Evolutionary conservation across 2,888 invertebrate genomes (phyloP), one percentile per base, ranked within the genome.

Genomic region (Ennomos fuscantarius): DNA sequence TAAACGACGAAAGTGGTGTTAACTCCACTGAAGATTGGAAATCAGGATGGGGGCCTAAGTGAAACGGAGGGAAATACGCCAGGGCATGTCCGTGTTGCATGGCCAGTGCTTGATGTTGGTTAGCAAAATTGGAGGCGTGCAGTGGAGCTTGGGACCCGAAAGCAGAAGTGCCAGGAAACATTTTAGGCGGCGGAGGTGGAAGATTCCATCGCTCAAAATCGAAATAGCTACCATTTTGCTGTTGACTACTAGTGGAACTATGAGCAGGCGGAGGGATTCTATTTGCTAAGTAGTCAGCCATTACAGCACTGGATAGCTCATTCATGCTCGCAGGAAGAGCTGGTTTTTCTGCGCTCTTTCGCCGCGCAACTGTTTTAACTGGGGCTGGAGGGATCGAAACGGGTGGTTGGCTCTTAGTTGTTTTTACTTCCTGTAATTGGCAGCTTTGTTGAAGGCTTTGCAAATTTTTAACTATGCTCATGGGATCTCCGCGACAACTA

Each of bases 131-230:
- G 67, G 88, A 82, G 41, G 93, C 85, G 70, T 94, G 93, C 59
- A 94, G 78, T 11, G 93, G 86, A 35, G 93, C 87, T 80, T 94
- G 94, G n/a, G 94, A 87, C 59, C 92, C 89, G 62, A 93, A 94
- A 50, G 93, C 90, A n/a, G 94, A 86, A 12, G 93, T 84, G 46
- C 94, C 92, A 37, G 94, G 89, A 77, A 95, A 95, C 84, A 95
- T 95, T 90, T 95, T 95, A 31, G 95, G 93, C 32, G 94, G 92
- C 12, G 95, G 94, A 8, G 94, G 93, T 37, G 95, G 95, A 52
- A 96, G 87, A 82, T 96, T 96, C 96, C 96, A 97, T 69, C 96
- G 92, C 73, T 95, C 96, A 73, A 96, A 96, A 81, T 97, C 96
- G 73, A 96, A 96, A 78, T 96, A 96, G 50, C 94, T 94, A 63